Percentiles rank a stretch among this genome's conserved stretches.
These are phyloP conservation scores for Menidia beryllina DNA, from an alignment of 2,113 vertebrate species.

Conservation along the genomic window DNA sequence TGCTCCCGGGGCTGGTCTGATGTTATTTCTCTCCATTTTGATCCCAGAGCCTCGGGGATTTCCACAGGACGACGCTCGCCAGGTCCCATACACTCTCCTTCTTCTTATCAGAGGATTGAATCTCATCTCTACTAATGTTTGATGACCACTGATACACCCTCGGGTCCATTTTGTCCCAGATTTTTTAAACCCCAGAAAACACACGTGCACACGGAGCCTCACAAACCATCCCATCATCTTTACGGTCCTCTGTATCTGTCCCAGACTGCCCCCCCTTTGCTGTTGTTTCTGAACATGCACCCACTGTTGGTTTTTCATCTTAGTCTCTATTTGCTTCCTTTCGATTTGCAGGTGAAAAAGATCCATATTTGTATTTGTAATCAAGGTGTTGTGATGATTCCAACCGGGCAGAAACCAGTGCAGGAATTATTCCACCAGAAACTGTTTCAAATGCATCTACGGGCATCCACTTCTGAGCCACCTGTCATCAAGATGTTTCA, in stretches of 20 bases:
- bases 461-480: too few species aligned
- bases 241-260: neutral
- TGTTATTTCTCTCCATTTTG: conserved; percentile 29
- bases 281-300: neutral
- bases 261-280: conserved; percentile 1
- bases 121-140: conserved; percentile 55
- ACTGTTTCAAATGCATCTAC: too few species aligned
- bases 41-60: conserved; percentile 35
- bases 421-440: too few species aligned
- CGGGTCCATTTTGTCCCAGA: conserved; percentile 69
- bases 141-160: conserved; percentile 60
- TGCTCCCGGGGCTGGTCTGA: conserved; percentile 19
- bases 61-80: conserved; percentile 36
- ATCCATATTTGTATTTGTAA: neutral
- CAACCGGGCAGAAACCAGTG: too few species aligned
- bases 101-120: conserved; percentile 62
- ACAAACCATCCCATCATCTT: conserved; percentile 30
- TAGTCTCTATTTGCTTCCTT: neutral
- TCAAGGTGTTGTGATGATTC: too few species aligned
- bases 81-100: conserved; percentile 42
- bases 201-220: neutral
- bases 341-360: neutral
- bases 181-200: conserved; percentile 37
- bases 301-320: neutral
- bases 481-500: too few species aligned